These are phyloP conservation scores for Xenentodon cancila DNA, from an alignment of 2,797 vertebrate species.

Conservation along the genomic window DNA sequence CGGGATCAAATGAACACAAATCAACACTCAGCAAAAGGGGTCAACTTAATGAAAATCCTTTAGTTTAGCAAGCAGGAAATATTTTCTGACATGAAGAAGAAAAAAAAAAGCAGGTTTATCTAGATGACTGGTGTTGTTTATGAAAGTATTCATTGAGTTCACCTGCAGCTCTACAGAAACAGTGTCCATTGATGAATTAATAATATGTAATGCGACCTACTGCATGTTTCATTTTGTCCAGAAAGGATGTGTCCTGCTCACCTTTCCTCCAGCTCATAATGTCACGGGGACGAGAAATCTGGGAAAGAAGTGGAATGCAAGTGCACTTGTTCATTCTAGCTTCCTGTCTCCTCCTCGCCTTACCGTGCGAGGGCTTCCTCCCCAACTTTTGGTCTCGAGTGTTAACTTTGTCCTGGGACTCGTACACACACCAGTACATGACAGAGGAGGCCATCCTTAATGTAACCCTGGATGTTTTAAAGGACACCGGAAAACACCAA, in stretches of 20 bases:
- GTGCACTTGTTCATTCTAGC: slow-evolving; percentile 36
- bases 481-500: slow-evolving; percentile 43
- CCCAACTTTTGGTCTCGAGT: slow-evolving; percentile 88
- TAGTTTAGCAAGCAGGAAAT: background rate
- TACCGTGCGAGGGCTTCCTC: slow-evolving; percentile 81
- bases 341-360: slow-evolving; percentile 72
- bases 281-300: slow-evolving; percentile 33
- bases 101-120: too few relatives aligned
- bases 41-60: background rate
- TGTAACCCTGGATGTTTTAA: slow-evolving; percentile 85
- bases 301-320: slow-evolving; percentile 9
- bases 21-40: background rate
- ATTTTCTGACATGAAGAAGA: background rate
- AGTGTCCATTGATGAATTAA: too few relatives aligned
- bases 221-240: slow-evolving; percentile 12
- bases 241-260: slow-evolving; percentile 37
- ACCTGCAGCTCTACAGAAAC: too few relatives aligned
- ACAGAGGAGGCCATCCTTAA: slow-evolving; percentile 86
- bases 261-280: slow-evolving; percentile 33
- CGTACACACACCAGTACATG: slow-evolving; percentile 89
- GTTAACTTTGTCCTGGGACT: slow-evolving; percentile 83
- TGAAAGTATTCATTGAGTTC: background rate
- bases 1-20: slow-evolving; percentile 30
- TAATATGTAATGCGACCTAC: background rate
- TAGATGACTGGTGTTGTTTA: background rate